Evolutionary conservation across 2,113 vertebrate species (phyloP), one percentile per base, ranked within the genome.

Genomic region (Pluvialis apricaria): DNA sequence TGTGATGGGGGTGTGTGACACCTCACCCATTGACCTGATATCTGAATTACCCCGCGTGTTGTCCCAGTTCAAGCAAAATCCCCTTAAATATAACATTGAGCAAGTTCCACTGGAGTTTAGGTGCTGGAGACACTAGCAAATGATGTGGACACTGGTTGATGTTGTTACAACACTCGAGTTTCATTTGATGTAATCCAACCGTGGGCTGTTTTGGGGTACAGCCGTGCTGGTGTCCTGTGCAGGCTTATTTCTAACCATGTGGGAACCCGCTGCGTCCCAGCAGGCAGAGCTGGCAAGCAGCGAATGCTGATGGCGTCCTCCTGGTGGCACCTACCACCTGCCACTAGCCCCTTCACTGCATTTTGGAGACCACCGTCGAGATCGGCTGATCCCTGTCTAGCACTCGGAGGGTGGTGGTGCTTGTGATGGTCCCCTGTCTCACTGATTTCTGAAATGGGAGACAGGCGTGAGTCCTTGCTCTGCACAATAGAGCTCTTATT

Each of bases 121-220:
- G 29, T 77, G 10, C 60, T 6, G 4, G 36, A 55, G n/a, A n/a
- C 9, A 6, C 18, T 49, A 75, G 31, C 10, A 64, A 75, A 36
- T 9, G 4, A 4, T 0, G 1, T 28, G 42, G 55, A 5, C 1
- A 2, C 13, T 13, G 29, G 10, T 0, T 55, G 55, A 15, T 58
- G 36, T 24, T 82, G 32, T 45, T 75, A 32, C 8, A 5, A 12
- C 12, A 3, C 25, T 51, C 15, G 5, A 15, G 29, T 54, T 86
- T 55, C 13, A 9, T 22, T 78, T 42, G 12, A 31, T 55, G 10
- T 22, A 42, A 65, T 20, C 44, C 40, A 92, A 0, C 3, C 1
- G 0, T 17, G 31, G 38, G 42, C 49, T 75, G 6, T 58, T 58
- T 81, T 70, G 45, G 42, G 55, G 25, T 57, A 25, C 45, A 77